Evolutionary conservation across 2,113 vertebrate genomes (phyloP).

Genomic region (Zapus hudsonius): DNA sequence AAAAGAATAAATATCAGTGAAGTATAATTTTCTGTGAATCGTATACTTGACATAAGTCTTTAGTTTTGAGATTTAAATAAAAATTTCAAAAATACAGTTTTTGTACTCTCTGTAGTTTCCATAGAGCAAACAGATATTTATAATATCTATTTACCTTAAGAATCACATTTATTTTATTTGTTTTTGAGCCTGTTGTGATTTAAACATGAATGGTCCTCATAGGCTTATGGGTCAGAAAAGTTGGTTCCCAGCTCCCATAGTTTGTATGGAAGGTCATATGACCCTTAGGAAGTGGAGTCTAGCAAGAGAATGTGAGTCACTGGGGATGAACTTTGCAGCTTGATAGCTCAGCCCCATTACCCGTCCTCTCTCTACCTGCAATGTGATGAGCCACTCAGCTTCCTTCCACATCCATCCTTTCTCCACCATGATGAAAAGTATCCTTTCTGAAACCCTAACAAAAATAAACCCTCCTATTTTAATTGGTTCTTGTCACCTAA

Average conservation of each 20-base stretch:
- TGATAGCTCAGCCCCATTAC: neutral
- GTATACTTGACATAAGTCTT: neutral
- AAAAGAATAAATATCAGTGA: neutral
- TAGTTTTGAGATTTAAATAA: neutral
- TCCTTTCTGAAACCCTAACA: neutral
- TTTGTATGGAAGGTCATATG: neutral
- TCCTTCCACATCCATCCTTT: too few relatives aligned
- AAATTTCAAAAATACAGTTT: neutral
- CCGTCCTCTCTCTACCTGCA: neutral
- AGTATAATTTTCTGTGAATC: neutral
- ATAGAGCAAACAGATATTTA: neutral
- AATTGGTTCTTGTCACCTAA: neutral
- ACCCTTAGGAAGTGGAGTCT: neutral
- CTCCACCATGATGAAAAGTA: too few relatives aligned
- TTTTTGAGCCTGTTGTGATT: neutral
- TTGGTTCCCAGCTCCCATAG: neutral
- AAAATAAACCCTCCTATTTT: rapidly evolving
- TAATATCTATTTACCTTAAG: neutral
- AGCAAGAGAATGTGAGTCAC: neutral
- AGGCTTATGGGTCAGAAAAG: neutral
- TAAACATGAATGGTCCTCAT: neutral
- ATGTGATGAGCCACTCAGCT: neutral
- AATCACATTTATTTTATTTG: neutral
- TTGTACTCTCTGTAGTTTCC: neutral
- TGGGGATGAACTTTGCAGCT: neutral